A percentile compares a stretch with the other conserved stretches of the same genome.
These are phyloP conservation scores for Emydura subglobosa DNA, from an alignment of 2,113 vertebrate genomes.

Conservation along the genomic window DNA sequence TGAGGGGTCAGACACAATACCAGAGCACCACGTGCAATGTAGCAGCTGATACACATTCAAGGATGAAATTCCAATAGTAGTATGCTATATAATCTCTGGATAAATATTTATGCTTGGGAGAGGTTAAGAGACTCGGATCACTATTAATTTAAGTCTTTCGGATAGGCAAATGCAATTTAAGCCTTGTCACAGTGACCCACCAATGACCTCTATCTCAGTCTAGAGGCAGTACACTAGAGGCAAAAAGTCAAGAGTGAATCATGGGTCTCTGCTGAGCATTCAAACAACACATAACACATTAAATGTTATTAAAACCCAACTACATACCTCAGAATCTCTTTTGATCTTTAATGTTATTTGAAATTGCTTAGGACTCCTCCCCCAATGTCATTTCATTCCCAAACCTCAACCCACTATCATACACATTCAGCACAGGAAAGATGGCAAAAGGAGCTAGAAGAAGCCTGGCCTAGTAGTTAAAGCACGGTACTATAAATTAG, in stretches of 20 bases:
- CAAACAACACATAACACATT: background rate
- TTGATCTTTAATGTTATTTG: background rate
- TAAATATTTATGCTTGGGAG: constrained; percentile 74
- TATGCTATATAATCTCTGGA: constrained; percentile 58
- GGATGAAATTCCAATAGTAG: constrained; percentile 71
- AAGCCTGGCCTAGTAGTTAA: background rate
- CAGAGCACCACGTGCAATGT: background rate
- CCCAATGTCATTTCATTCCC: background rate
- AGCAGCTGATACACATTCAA: constrained; percentile 68
- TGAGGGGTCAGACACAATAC: constrained; percentile 1
- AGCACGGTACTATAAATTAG: accelerated
- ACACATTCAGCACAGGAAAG: background rate
- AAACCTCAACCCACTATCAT: background rate
- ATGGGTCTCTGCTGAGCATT: background rate
- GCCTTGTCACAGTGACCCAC: constrained; percentile 26
- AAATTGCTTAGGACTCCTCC: background rate
- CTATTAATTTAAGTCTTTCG: constrained; percentile 43
- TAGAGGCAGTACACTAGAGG: background rate
- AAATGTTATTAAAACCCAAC: background rate
- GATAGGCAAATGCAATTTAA: constrained; percentile 45
- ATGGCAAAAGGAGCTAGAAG: background rate
- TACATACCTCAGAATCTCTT: background rate
- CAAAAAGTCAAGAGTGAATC: background rate
- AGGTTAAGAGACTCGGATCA: constrained; percentile 50
- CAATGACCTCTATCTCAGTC: constrained; percentile 27